Percentiles rank a stretch among this genome's conserved stretches.
Evolutionary conservation across 1,140 invertebrate species (phyloP).

Genomic region (Melitaea cinxia): DNA sequence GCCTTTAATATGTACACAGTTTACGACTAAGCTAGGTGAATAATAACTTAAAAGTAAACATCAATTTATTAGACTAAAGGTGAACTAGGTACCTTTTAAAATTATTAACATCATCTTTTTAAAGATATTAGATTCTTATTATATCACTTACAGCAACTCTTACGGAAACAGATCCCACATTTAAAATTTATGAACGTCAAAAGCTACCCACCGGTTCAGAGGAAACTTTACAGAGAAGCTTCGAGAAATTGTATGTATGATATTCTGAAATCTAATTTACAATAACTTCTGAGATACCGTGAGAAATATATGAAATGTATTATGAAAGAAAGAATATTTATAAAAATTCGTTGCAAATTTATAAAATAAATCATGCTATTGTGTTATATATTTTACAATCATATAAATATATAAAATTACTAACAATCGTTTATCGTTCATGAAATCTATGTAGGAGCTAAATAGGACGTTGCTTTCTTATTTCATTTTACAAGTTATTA

Average conservation of each 20-base stretch:
- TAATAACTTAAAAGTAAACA: too few species aligned
- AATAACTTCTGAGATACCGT: slow-evolving; percentile 41
- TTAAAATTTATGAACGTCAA: slow-evolving; percentile 48
- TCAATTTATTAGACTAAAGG: too few species aligned
- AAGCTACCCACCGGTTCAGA: slow-evolving; percentile 35
- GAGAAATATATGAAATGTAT: slow-evolving; percentile 33
- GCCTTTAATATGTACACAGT: too few species aligned
- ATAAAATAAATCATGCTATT: neutral
- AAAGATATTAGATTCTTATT: slow-evolving; percentile 10
- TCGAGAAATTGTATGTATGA: slow-evolving; percentile 38
- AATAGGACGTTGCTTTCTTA: too few species aligned
- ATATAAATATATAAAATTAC: too few species aligned
- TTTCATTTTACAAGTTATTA: too few species aligned
- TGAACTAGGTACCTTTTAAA: too few species aligned
- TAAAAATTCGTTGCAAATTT: neutral
- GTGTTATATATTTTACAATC: too few species aligned
- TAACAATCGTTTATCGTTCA: too few species aligned
- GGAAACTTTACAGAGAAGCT: slow-evolving; percentile 36
- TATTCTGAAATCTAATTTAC: slow-evolving; percentile 41
- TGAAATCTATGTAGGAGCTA: too few species aligned
- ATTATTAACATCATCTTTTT: neutral
- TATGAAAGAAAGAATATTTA: slow-evolving; percentile 15
- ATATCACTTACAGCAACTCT: slow-evolving; percentile 26
- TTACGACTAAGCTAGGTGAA: too few species aligned
- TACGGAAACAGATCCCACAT: slow-evolving; percentile 40